These are phyloP conservation scores for Apogon hyalosoma DNA, from an alignment of 2,797 vertebrate species.

Conservation along the genomic window DNA sequence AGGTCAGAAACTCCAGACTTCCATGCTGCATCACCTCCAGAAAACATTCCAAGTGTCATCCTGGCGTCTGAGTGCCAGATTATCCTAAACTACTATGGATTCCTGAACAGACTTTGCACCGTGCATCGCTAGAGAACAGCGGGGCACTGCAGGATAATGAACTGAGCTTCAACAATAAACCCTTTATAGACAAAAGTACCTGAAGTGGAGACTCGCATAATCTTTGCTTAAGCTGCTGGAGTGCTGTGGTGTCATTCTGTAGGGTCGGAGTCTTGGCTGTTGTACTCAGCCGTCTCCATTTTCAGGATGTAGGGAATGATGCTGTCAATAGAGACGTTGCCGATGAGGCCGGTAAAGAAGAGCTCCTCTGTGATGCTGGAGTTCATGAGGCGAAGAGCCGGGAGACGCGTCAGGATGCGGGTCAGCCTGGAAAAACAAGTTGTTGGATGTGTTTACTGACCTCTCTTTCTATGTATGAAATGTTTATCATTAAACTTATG, in stretches of 20 bases:
- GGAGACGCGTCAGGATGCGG: slow-evolving; percentile 94
- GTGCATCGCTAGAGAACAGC: slow-evolving; percentile 43
- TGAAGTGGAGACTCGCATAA: slow-evolving; percentile 38
- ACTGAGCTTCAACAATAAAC: slow-evolving; percentile 24
- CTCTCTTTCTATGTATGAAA: too few relatives aligned
- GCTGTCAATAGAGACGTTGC: slow-evolving; percentile 98
- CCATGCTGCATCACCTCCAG: slow-evolving; percentile 30
- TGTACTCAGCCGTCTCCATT: slow-evolving; percentile 99
- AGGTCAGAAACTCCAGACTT: slow-evolving; percentile 21
- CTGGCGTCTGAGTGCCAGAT: slow-evolving; percentile 33
- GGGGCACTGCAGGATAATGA: slow-evolving; percentile 31
- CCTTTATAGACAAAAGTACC: slow-evolving; percentile 38
- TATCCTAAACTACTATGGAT: slow-evolving; percentile 30
- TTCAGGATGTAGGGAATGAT: slow-evolving; percentile 99
- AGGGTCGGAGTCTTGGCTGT: slow-evolving; percentile 92
- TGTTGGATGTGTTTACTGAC: too few relatives aligned
- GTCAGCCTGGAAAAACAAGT: slow-evolving; percentile 87
- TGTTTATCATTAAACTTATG: too few relatives aligned
- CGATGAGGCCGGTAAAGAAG: slow-evolving; percentile 98
- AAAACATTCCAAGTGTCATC: slow-evolving; percentile 49
- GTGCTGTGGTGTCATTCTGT: slow-evolving; percentile 79
- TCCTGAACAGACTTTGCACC: slow-evolving; percentile 44
- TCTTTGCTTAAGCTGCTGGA: slow-evolving; percentile 24
- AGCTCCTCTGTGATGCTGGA: slow-evolving; percentile 98
- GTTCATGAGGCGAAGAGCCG: slow-evolving; percentile 96